Evolutionary conservation across 2,113 vertebrate genomes (phyloP).

Genomic region (Bubalus kerabau): DNA sequence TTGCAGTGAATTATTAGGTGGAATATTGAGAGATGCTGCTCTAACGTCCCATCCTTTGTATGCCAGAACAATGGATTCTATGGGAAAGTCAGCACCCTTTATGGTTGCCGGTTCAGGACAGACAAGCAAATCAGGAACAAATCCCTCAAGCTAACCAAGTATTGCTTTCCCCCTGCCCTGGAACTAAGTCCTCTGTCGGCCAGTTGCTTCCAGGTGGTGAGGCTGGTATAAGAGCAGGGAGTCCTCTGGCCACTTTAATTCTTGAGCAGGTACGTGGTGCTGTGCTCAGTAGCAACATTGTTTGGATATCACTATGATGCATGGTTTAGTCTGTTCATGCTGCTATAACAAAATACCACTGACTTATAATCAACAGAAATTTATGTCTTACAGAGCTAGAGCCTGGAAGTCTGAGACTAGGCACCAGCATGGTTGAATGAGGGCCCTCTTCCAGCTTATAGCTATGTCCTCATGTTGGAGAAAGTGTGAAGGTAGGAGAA

Average conservation of each 20-base stretch:
- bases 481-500: neutral
- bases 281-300: neutral
- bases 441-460: neutral
- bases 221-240: neutral
- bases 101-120: neutral
- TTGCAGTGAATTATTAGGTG: neutral
- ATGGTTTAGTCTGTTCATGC: neutral
- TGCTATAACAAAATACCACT: neutral
- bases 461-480: neutral
- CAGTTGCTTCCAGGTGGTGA: neutral
- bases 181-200: neutral
- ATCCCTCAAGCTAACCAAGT: neutral
- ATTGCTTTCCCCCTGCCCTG: accelerated
- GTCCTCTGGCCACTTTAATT: neutral
- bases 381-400: neutral
- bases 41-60: neutral
- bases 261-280: neutral
- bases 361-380: neutral
- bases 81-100: neutral
- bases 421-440: neutral
- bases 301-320: neutral
- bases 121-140: neutral
- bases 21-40: neutral
- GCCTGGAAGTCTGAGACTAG: neutral
- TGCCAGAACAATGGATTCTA: neutral